Percentiles rank a stretch among this genome's conserved stretches.
Conservation (phyloP, 2,888 invertebrate genomes). For the Leptothorax acervorum region DNA sequence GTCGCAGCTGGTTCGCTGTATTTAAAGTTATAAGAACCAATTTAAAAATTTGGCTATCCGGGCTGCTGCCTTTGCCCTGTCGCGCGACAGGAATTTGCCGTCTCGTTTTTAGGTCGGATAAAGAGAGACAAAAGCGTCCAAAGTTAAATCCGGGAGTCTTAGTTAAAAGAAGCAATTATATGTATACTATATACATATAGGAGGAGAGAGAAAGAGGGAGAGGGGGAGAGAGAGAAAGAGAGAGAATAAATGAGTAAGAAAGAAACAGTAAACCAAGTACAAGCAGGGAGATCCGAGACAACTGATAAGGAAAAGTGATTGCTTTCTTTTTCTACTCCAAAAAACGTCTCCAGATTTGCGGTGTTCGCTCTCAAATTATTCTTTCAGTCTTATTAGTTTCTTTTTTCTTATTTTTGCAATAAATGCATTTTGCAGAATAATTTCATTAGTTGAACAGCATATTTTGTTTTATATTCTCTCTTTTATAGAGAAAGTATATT, state of each 20-base stretch:
- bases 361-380: background rate
- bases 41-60: constrained; percentile 81
- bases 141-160: constrained; percentile 83
- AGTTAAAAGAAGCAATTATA: constrained; percentile 84
- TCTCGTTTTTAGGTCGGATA: constrained; percentile 20
- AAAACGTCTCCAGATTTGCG: constrained; percentile 3
- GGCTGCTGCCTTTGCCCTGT: constrained; percentile 21
- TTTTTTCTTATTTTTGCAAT: background rate
- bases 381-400: background rate
- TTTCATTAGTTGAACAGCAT: background rate
- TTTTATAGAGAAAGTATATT: background rate
- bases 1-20: constrained; percentile 66
- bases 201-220: background rate
- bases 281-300: constrained; percentile 78
- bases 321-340: constrained; percentile 51
- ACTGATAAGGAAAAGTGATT: constrained; percentile 82
- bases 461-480: background rate
- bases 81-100: constrained; percentile 10
- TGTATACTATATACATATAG: background rate
- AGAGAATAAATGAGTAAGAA: background rate
- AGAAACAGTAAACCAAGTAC: constrained; percentile 74
- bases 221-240: background rate
- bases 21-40: constrained; percentile 85
- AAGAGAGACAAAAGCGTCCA: constrained; percentile 60
- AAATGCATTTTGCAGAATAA: background rate